Evolutionary conservation across 2,888 invertebrate genomes (phyloP).

Genomic region (Prosapia bicincta): DNA sequence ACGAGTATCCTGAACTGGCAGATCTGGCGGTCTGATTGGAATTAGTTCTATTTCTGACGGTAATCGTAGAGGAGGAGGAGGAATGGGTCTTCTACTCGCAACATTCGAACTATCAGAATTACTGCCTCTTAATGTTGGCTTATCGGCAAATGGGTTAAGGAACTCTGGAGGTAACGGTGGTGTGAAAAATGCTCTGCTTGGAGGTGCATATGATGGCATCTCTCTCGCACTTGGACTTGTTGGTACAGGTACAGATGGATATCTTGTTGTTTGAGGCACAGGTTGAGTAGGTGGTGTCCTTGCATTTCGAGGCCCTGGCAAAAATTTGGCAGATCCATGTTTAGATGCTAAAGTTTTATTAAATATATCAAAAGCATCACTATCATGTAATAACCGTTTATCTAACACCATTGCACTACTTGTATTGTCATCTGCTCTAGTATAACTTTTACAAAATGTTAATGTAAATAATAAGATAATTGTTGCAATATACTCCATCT

Average conservation of each 20-base stretch:
- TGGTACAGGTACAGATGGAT: constrained; percentile 50
- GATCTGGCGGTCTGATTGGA: constrained; percentile 68
- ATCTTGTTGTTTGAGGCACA: constrained; percentile 50
- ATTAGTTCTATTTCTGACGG: constrained; percentile 77
- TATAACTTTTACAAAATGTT: constrained; percentile 12
- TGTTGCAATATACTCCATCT: constrained; percentile 6
- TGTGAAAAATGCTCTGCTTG: constrained; percentile 69
- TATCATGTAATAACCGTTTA: constrained; percentile 34
- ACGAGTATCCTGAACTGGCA: constrained; percentile 52
- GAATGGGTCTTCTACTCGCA: constrained; percentile 71
- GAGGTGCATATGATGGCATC: constrained; percentile 75
- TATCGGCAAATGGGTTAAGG: constrained; percentile 83
- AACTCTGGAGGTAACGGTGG: constrained; percentile 82
- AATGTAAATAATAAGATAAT: constrained; percentile 13
- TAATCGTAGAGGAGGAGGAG: constrained; percentile 66
- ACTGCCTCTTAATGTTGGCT: constrained; percentile 77
- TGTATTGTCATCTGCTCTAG: constrained; percentile 20
- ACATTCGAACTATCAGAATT: constrained; percentile 57
- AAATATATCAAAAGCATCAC: constrained; percentile 38
- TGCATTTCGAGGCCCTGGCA: constrained; percentile 47
- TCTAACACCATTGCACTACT: constrained; percentile 32
- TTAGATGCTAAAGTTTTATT: constrained; percentile 40
- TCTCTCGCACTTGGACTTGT: constrained; percentile 38
- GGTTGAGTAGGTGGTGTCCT: constrained; percentile 58
- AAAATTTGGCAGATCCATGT: constrained; percentile 33